Evolutionary conservation across 2,888 invertebrate genomes (phyloP), one percentile per base, ranked within the genome.

Genomic region (Sarcophaga rosellei): DNA sequence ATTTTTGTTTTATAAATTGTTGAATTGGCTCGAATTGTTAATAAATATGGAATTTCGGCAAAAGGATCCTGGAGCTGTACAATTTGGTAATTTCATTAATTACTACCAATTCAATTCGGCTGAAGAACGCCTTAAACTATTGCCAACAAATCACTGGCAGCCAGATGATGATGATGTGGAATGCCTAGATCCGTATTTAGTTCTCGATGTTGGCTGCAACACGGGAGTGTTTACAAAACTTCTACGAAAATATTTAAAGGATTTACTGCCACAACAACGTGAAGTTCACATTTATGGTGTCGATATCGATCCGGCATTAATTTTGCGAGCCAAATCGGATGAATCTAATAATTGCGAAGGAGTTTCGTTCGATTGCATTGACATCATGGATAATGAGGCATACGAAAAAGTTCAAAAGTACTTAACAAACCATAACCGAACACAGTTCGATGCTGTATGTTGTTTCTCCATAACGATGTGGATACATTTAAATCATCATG

Each of bases 391-490:
- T 61, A 89, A 92, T 3, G 89, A 84, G 53, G 92, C 94, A 2
- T 91, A 92, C 57, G 83, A 89, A 57, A 76, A 91, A 4, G 91
- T 96, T n/a, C 88, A 92, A 11, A 88, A 92, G 0, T 95, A 94
- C 92, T 92, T 96, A 75, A 83, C 90, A 47, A 88, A 87, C 3
- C 88, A 93, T 86, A 89, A 93, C 1, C 94, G 93, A 70, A 72
- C 89, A 0, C 94, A 92, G 84, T 97, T 96, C 93, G 95, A 96
- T 93, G 94, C 95, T 4, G 94, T 95, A 72, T 97, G 96, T 92
- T 96, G 96, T 91, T 97, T 97, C 91, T 97, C 97, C 11, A 95
- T 97, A 47, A 96, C 97, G 21, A 97, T 98, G 97, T 98, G 98
- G 98, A 96, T 98, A 90, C 98, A 98, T 93, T 92, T 98, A 35